Evolutionary conservation across 2,888 invertebrate genomes (phyloP).

Genomic region (Julus scanicus): DNA sequence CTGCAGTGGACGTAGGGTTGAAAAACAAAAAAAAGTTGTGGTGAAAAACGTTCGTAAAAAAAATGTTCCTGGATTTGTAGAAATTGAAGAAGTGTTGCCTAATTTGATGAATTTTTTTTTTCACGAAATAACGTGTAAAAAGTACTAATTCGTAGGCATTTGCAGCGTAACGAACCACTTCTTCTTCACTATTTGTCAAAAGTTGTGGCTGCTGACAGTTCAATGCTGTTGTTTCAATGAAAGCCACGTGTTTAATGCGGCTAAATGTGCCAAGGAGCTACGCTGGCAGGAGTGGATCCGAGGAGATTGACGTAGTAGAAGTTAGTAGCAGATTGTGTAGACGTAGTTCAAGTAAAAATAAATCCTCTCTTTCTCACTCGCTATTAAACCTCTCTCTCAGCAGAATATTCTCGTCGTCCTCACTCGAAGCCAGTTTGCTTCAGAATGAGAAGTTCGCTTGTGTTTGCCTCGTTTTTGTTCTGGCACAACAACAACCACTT

Average conservation of each 20-base stretch:
- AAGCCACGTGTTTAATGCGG: slow-evolving; percentile 40
- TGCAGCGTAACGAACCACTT: background rate
- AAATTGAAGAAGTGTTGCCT: background rate
- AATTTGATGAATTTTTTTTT: background rate
- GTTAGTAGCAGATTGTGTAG: background rate
- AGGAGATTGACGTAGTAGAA: background rate
- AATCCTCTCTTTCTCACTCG: background rate
- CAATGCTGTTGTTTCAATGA: slow-evolving; percentile 32
- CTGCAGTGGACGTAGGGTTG: background rate
- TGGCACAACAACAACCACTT: slow-evolving; percentile 38
- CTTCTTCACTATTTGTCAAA: background rate
- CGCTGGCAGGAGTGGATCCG: background rate
- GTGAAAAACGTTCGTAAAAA: background rate
- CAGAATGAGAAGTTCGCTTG: slow-evolving; percentile 7
- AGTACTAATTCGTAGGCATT: background rate
- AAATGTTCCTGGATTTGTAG: background rate
- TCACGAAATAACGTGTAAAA: background rate
- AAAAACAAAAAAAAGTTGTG: background rate
- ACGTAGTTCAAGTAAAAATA: background rate
- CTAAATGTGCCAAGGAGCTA: slow-evolving; percentile 19
- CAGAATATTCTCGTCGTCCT: background rate
- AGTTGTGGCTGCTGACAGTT: background rate
- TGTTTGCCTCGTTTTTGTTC: slow-evolving; percentile 36
- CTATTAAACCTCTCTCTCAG: background rate
- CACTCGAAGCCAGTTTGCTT: slow-evolving; percentile 4